phyloP scores from a whole-genome alignment of 2,113 vertebrate species.

The Cheirogaleus medius region DNA sequence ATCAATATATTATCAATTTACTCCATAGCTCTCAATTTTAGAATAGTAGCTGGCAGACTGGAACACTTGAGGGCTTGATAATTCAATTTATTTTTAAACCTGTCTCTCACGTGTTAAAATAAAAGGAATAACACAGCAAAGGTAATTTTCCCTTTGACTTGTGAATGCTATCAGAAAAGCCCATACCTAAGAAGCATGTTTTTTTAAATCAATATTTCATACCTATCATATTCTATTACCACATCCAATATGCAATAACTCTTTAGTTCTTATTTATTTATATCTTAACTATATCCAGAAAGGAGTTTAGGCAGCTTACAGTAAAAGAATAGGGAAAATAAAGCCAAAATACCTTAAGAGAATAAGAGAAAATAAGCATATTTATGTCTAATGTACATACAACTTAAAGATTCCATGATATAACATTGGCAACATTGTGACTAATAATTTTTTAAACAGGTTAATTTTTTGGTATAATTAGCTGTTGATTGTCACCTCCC shows the following conservation, averaged over 20 bases:
- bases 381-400: neutral
- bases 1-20: neutral
- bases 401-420: neutral
- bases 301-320: neutral
- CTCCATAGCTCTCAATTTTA: neutral
- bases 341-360: neutral
- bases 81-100: slow-evolving; percentile 8
- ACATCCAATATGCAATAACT: neutral
- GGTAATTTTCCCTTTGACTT: slow-evolving; percentile 3
- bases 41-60: neutral
- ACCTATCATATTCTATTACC: neutral
- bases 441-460: neutral
- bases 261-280: slow-evolving; percentile 16
- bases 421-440: neutral
- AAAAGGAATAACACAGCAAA: neutral
- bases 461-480: neutral
- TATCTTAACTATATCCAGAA: neutral
- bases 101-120: slow-evolving; percentile 15
- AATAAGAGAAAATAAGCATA: neutral
- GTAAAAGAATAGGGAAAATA: neutral
- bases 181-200: neutral
- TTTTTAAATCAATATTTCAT: neutral
- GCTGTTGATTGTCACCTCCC: neutral
- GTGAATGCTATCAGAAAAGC: slow-evolving; percentile 7
- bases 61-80: neutral